Percentiles rank a stretch among this genome's conserved stretches.
These are phyloP conservation scores for Scaptomyza tumidula DNA, from an alignment of 2,888 invertebrate genomes.

Conservation along the genomic window DNA sequence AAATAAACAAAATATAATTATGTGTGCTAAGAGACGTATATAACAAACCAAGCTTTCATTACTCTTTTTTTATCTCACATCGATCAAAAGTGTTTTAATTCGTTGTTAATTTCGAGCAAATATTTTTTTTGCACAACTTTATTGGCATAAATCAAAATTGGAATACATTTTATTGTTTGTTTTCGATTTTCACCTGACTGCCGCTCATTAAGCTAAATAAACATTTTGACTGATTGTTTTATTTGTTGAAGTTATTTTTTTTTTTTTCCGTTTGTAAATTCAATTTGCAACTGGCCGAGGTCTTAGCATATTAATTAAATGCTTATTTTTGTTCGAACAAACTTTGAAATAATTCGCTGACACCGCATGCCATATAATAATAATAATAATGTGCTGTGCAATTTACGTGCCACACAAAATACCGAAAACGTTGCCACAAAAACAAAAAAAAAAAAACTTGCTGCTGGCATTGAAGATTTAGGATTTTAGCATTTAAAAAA, in stretches of 20 bases:
- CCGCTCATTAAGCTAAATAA: constrained; percentile 23
- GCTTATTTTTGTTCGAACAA: constrained; percentile 34
- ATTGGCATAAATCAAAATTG: constrained; percentile 28
- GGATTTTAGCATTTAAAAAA: no score
- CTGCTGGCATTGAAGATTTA: constrained; percentile 13
- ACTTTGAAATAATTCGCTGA: constrained; percentile 17
- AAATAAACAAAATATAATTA: no score
- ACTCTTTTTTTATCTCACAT: background rate
- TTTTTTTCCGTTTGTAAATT: constrained; percentile 30
- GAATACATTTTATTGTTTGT: constrained; percentile 43
- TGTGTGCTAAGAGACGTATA: no score
- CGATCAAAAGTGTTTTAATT: background rate
- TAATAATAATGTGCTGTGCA: constrained; percentile 32
- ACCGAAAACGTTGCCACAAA: constrained; percentile 1
- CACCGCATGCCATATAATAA: constrained; percentile 2
- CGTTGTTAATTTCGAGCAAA: background rate
- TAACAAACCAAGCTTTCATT: no score
- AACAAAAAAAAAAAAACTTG: background rate
- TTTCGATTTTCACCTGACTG: constrained; percentile 32
- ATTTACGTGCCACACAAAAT: constrained; percentile 7
- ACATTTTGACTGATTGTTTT: constrained; percentile 15
- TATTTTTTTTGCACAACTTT: constrained; percentile 7
- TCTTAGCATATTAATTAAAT: constrained; percentile 52
- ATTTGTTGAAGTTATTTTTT: background rate
- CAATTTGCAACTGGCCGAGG: constrained; percentile 47